Percentiles rank a stretch among this genome's conserved stretches.
phyloP scores from a whole-genome alignment of 2,888 invertebrate species.

The Halictus ligatus region DNA sequence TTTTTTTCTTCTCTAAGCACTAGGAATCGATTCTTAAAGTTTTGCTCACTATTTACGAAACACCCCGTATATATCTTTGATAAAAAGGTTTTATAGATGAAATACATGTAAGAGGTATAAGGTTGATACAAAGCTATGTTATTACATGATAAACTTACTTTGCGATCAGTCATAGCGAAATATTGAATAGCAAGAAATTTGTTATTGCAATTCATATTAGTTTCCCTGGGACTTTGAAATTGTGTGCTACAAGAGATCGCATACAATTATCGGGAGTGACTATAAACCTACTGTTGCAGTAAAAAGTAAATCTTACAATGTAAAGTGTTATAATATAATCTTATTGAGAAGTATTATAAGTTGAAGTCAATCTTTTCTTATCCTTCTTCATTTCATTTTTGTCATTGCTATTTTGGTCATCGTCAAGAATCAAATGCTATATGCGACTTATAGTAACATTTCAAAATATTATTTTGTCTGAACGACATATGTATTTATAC shows the following conservation, averaged over 20 bases:
- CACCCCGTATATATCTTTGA: constrained; percentile 55
- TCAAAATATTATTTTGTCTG: constrained; percentile 26
- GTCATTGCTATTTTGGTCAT: background rate
- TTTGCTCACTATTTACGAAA: no score
- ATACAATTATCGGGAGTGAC: constrained; percentile 39
- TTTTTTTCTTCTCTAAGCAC: no score
- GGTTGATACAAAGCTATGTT: constrained; percentile 82
- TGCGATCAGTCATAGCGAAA: constrained; percentile 70
- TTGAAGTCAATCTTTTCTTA: background rate
- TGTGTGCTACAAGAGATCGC: constrained; percentile 50
- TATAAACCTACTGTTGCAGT: constrained; percentile 33
- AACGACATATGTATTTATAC: constrained; percentile 17
- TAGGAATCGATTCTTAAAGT: no score
- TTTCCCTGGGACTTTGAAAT: constrained; percentile 14
- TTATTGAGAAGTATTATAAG: constrained; percentile 19
- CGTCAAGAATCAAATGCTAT: background rate
- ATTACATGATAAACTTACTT: constrained; percentile 80
- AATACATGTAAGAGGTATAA: constrained; percentile 83
- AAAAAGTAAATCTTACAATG: constrained; percentile 22
- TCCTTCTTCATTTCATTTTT: background rate
- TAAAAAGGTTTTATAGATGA: constrained; percentile 83
- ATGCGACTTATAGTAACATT: constrained; percentile 9
- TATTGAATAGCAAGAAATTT: constrained; percentile 57
- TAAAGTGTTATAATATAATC: constrained; percentile 23
- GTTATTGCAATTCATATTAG: constrained; percentile 47